These are phyloP conservation scores for Liopterus haemorrhoidalis DNA, from an alignment of 2,888 invertebrate genomes.

Conservation along the genomic window DNA sequence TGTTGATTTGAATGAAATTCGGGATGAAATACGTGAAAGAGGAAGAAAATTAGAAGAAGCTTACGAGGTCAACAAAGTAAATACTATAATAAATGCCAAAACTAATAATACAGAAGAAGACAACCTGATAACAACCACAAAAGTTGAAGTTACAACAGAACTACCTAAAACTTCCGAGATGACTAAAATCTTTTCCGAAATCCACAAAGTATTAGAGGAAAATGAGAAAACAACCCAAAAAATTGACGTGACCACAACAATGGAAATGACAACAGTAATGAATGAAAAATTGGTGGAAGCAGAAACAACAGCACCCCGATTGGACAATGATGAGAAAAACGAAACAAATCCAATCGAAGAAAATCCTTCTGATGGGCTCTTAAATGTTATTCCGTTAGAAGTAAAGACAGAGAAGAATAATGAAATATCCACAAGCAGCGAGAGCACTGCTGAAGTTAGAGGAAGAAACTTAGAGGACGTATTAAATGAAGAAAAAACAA, in stretches of 20 bases:
- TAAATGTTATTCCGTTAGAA: slow-evolving; percentile 34
- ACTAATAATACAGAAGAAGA: slow-evolving; percentile 5
- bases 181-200: slow-evolving; percentile 22
- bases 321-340: slow-evolving; percentile 50
- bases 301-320: slow-evolving; percentile 41
- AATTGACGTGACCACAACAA: slow-evolving; percentile 8
- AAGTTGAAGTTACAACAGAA: slow-evolving; percentile 6
- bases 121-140: too few species aligned
- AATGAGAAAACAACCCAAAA: slow-evolving; percentile 31
- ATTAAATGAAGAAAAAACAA: slow-evolving; percentile 14
- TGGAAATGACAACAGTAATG: slow-evolving; percentile 33
- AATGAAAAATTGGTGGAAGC: slow-evolving; percentile 37
- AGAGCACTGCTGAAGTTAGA: slow-evolving; percentile 1
- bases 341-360: slow-evolving; percentile 48
- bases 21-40: slow-evolving; percentile 1
- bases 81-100: background rate
- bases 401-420: slow-evolving; percentile 18
- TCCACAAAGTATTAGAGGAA: slow-evolving; percentile 36
- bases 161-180: slow-evolving; percentile 14
- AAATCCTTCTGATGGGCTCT: slow-evolving; percentile 35
- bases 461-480: background rate
- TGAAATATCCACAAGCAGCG: slow-evolving; percentile 7
- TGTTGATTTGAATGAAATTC: background rate
- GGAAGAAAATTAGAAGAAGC: slow-evolving; percentile 12
- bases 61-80: background rate